These are phyloP conservation scores for Passer domesticus DNA, from an alignment of 2,113 vertebrate genomes.

Conservation along the genomic window DNA sequence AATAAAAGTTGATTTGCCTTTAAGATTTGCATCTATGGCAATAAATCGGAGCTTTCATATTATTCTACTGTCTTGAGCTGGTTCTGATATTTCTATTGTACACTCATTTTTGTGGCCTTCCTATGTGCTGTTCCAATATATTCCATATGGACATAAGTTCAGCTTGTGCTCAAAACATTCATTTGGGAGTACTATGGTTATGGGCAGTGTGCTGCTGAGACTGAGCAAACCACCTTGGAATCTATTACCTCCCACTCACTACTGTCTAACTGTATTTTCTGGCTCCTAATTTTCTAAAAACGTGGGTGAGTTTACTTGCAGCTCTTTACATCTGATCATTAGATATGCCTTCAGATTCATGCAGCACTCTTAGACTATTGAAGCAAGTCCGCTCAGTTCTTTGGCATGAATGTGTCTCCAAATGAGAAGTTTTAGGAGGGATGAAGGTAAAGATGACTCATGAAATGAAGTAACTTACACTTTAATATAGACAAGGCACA, in stretches of 20 bases:
- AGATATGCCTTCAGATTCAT: background rate
- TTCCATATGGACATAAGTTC: background rate
- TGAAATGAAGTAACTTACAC: background rate
- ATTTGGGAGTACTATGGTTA: background rate
- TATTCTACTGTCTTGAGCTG: background rate
- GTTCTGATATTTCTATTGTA: background rate
- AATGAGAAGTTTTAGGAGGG: background rate
- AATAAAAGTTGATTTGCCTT: background rate
- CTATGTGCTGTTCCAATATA: background rate
- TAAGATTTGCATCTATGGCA: background rate
- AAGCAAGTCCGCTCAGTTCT: background rate
- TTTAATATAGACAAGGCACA: background rate
- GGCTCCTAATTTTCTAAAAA: background rate
- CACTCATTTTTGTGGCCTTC: background rate
- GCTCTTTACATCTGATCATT: background rate
- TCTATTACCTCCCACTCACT: background rate
- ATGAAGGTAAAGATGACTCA: background rate
- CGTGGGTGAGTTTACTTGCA: background rate
- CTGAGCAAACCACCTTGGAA: background rate
- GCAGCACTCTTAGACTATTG: background rate
- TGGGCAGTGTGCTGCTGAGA: background rate
- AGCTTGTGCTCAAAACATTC: background rate
- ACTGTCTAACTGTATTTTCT: background rate
- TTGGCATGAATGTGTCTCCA: background rate
- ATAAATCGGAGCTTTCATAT: background rate